A percentile compares a stretch with the other conserved stretches of the same genome.
Evolutionary conservation across 1,140 invertebrate species (phyloP).

Genomic region (Bombus cullumanus): DNA sequence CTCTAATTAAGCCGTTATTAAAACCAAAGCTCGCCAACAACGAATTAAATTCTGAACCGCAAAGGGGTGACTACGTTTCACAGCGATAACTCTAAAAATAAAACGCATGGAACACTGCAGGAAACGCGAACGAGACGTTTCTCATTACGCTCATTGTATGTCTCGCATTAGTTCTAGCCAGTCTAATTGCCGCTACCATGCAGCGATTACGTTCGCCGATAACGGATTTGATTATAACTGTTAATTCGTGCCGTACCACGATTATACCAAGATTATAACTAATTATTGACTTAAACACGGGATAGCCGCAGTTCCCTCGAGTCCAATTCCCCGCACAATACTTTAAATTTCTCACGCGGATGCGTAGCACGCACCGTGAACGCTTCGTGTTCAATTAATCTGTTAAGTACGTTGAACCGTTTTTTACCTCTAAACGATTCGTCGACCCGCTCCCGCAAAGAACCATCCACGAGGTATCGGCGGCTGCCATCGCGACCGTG

Average conservation of each 20-base stretch:
- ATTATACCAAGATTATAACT: slow-evolving; percentile 62
- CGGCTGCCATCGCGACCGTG: too few relatives aligned
- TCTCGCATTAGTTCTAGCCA: slow-evolving; percentile 32
- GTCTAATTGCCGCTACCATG: slow-evolving; percentile 49
- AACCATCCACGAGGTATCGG: not conserved
- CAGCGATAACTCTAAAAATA: slow-evolving; percentile 33
- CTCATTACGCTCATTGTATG: slow-evolving; percentile 48
- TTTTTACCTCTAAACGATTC: slow-evolving; percentile 14
- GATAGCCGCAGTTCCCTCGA: slow-evolving; percentile 38
- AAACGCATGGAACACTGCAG: slow-evolving; percentile 3
- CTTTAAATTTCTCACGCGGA: slow-evolving; percentile 56
- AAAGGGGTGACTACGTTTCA: slow-evolving; percentile 29
- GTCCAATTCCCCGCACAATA: slow-evolving; percentile 43
- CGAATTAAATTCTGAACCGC: slow-evolving; percentile 25
- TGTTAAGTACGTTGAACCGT: slow-evolving; percentile 60
- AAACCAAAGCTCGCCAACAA: not conserved
- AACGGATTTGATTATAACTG: slow-evolving; percentile 60
- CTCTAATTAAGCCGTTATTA: slow-evolving; percentile 26
- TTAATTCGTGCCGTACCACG: slow-evolving; percentile 42
- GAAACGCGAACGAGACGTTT: slow-evolving; percentile 42
- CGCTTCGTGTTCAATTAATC: slow-evolving; percentile 56
- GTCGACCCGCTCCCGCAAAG: not conserved
- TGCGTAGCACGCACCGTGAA: slow-evolving; percentile 63
- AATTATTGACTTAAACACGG: slow-evolving; percentile 58
- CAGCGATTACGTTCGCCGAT: slow-evolving; percentile 45